These are phyloP conservation scores for Artibeus lituratus DNA, from an alignment of 2,797 vertebrate species.

Conservation along the genomic window DNA sequence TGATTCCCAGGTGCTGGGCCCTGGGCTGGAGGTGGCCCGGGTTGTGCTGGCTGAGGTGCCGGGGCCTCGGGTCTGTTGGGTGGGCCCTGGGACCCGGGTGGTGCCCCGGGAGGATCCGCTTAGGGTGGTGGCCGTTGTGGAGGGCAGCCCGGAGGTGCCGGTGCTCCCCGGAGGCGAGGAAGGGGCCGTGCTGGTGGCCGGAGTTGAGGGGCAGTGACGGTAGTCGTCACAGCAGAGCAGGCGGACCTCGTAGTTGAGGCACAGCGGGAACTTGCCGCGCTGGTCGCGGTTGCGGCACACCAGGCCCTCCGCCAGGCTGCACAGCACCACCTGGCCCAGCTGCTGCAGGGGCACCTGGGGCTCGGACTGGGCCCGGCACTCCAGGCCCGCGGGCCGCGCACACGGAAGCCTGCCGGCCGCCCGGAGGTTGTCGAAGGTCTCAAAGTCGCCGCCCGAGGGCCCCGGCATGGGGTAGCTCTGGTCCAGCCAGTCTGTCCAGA, in stretches of 20 bases:
- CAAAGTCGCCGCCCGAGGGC: conserved; percentile 41
- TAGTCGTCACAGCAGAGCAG: not conserved
- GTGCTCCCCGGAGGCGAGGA: too few species aligned
- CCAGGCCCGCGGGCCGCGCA: not conserved
- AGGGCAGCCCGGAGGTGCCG: not conserved
- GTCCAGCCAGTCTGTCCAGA: conserved; percentile 69
- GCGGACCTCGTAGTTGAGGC: not conserved
- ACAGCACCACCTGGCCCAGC: conserved; percentile 15
- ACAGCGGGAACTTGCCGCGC: not conserved
- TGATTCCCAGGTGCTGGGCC: not conserved
- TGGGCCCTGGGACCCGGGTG: too few species aligned
- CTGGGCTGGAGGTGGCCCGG: not conserved
- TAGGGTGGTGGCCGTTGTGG: not conserved
- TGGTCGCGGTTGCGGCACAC: conserved; percentile 54
- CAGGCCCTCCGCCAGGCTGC: not conserved
- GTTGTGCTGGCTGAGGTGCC: not conserved
- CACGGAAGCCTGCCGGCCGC: conserved; percentile 43
- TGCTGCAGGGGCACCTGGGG: not conserved
- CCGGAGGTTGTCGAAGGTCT: conserved; percentile 58
- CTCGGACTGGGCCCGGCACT: not conserved
- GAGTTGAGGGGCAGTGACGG: not conserved
- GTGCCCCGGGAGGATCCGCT: too few species aligned
- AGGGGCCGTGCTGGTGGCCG: not conserved
- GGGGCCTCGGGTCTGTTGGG: accelerated
- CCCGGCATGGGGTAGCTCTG: conserved; percentile 25